Evolutionary conservation across 2,797 vertebrate species (phyloP), one percentile per base, ranked within the genome.

Genomic region (Trachurus trachurus): DNA sequence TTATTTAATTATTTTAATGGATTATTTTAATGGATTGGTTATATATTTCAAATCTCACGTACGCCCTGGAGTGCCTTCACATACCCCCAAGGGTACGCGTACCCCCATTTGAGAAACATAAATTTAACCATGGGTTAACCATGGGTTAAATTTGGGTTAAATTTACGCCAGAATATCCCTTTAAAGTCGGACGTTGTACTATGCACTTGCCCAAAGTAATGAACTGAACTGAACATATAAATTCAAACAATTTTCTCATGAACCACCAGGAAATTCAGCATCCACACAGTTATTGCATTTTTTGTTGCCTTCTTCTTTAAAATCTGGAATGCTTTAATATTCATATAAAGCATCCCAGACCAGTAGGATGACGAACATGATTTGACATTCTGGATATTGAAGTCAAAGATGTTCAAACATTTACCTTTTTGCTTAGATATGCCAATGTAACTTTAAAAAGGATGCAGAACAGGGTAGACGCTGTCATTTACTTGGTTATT

Each of bases 301-400:
- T 13, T 39, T 50, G n/a, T n/a, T n/a, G 9, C 47, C 10, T 54
- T 7, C 16, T 63, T 42, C 44, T 11, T 61, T 26, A 21, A 26
- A 39, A 22, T 70, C 31, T 34, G 31, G 31, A 34, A 34, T 63
- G 7, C 39, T 76, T 76, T 70, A 13, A 16, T 45, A 16, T 16
- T 42, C 16, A 78, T 45, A 39, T 45, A 6, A 67, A 74, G 9
- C 45, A 68, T 76, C 69, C 82, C 49, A 82, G 54, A 61, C 12
- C 61, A 17, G 68, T 9, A 3, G 1, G 19, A 37, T 53, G 39
- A 22, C 59, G 65, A 68, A 71, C 54, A 62, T 29, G 50, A 73
- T 45, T 53, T 63, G 64, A 69, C 47, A 57, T 17, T 52, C 12
- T 29, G 40, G 21, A 69, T 67, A 71, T 49, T 73, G 21, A 71